phyloP scores from a whole-genome alignment of 2,888 invertebrate genomes.

The Liodrosophila aerea region DNA sequence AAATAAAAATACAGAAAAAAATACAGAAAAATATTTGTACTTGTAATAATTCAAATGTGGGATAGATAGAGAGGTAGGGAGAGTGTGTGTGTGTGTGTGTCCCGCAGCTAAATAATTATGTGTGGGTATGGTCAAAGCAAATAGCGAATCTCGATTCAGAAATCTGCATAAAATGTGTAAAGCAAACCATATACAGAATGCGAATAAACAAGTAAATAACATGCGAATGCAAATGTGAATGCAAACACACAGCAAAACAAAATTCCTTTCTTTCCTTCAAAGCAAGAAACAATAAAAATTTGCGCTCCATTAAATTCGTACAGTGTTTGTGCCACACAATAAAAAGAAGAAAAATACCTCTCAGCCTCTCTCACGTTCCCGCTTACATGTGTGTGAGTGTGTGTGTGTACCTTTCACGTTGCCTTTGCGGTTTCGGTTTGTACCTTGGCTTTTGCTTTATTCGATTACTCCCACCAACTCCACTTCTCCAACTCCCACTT shows the following conservation, averaged over 20 bases:
- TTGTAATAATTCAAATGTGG: constrained; percentile 12
- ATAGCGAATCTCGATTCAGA: constrained; percentile 53
- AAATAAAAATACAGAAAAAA: not conserved
- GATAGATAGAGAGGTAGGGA: constrained; percentile 21
- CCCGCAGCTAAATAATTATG: constrained; percentile 25
- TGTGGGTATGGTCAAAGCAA: constrained; percentile 42
- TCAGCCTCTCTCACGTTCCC: constrained; percentile 27
- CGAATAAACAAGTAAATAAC: constrained; percentile 45
- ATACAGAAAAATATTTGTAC: not conserved
- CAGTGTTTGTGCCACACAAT: constrained; percentile 47
- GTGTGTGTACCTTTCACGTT: constrained; percentile 24
- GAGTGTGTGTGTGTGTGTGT: no score
- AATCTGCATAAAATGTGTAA: constrained; percentile 60
- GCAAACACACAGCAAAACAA: constrained; percentile 10
- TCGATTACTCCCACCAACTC: constrained; percentile 21
- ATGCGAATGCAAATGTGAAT: constrained; percentile 34
- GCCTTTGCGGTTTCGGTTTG: constrained; percentile 27
- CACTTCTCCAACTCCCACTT: not conserved
- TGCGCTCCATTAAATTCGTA: constrained; percentile 73
- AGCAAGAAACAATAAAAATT: constrained; percentile 69
- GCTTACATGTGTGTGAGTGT: constrained; percentile 4
- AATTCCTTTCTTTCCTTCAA: constrained; percentile 27
- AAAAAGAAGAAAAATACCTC: constrained; percentile 37
- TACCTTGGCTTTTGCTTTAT: constrained; percentile 37
- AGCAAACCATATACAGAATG: constrained; percentile 45